Base-by-base conservation (phyloP, 2,888 invertebrate genomes). In the Agonum fuliginosum region DNA sequence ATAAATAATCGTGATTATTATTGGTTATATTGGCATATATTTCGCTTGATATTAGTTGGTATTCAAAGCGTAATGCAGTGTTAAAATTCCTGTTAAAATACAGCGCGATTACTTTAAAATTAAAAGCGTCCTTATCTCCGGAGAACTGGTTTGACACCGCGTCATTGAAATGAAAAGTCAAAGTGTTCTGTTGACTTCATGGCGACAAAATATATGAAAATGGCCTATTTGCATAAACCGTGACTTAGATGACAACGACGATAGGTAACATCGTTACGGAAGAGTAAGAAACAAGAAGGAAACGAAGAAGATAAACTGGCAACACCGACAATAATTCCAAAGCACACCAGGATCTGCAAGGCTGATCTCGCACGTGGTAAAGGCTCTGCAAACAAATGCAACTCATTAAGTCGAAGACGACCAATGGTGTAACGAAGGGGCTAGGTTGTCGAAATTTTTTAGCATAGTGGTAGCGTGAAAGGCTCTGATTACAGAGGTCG, bases 241-340 rank as follows among this genome's bases (percentile, higher is more conserved):
- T 67, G 67, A 67, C 67, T 67, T 20, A 67, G 67, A 67, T 67
- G 67, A 67, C 67, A 67, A 67, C n/a, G 19, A 34, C 2, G 67
- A 67, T 67, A 67, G 34, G 67, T 67, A 37, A 67, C 41, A 20
- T 37, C 37, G 37, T 37, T 37, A 37, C 67, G 37, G 67, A 67
- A 67, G 37, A 54, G n/a, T 54, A 54, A 54, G 54, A 54, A 54
- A 54, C 54, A 67, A 67, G 65, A 67, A 67, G 67, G 67, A 67
- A 67, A 67, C 67, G 67, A 67, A 67, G 67, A 67, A 67, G 67
- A 67, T 67, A 67, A 67, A 67, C 41, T 67, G 41, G 20, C 19
- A 67, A 67, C 67, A 67, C 41, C 67, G 22, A 67, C 67, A 41
- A 41, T 67, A 67, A 67, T 37, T 67, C 8, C 22, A 3, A 19